Base-by-base conservation (phyloP, 2,888 invertebrate genomes). In the Phyllotreta striolata region DNA sequence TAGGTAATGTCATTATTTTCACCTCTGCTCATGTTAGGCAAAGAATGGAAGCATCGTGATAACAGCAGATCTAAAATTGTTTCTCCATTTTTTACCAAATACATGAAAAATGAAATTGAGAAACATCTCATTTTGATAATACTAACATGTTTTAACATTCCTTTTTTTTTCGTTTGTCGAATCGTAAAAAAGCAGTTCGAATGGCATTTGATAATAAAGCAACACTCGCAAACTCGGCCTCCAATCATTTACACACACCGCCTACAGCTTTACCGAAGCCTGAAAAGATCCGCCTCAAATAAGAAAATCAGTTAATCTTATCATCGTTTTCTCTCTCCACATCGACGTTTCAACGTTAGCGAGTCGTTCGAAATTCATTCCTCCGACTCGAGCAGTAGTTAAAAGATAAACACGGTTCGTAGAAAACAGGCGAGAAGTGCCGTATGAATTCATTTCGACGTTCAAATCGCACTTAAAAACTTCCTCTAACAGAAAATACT, bases 1-100 rank as follows among this genome's bases (percentile, higher is more conserved):
- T 62, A 44, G 66, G 71, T 69, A 69, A 73, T 72, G 69, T 68
- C 59, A 70, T 72, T 70, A 72, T 70, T 70, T 69, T 62, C 61
- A 55, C 58, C 58, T 66, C 60, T 63, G 55, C 64, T 43, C 64
- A 64, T 63, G 52, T 71, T 35, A 52, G 58, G 47, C n/a, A 44
- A 13, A 57, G 52, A 63, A 39, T 58, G 57, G 43, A 52, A 63
- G 39, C 46, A 56, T 63, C 44, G 35, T 40, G 54, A 58, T 58
- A 58, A 46, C 52, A 54, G 54, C 24, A 35, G 13, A 47, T 35
- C 39, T 39, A 39, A 24, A 52, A 46, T 52, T 43, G 14, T 12
- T 37, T 43, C 43, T 43, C 1, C 14, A 60, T 38, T 3, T 60
- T 60, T 60, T 52, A 60, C 54, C 60, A 51, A 60, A 60, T 52